Evolutionary conservation across 2,797 vertebrate species (phyloP), one percentile per base, ranked within the genome.

Genomic region (Rachycentron canadum): DNA sequence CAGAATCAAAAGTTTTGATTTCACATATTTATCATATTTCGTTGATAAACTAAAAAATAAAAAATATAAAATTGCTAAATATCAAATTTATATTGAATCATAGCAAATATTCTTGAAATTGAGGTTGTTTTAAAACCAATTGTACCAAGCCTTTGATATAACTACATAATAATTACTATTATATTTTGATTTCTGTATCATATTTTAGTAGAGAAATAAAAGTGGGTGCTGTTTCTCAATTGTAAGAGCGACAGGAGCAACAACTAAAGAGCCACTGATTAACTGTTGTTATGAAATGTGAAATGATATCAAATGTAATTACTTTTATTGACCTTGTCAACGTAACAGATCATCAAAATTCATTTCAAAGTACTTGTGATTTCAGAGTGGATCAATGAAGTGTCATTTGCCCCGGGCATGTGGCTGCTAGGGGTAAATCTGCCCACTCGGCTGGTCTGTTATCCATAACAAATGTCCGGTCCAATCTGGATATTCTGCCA

Each of bases 381-480:
- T 69, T 56, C 30, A 41, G 32, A 61, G 64, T 36, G 40, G 41
- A 58, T 28, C 21, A 60, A 19, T 60, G 30, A 58, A 62, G 62
- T 65, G 41, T 26, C 62, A 36, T 60, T 66, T 73, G 52, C 23
- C 57, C 60, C 53, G 58, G 77, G 32, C 78, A 82, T 76, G 82
- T 79, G 83, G 77, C 83, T 69, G 11, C 71, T 53, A 25, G 65
- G 69, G 73, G 55, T 75, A 82, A 86, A 84, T 87, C 81, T 82
- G 62, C 76, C 69, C 76, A 78, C 73, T 85, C 63, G 30, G 78
- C 84, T 76, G 64, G 21, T 88, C 70, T 79, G 71, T 83, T 82
- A 88, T 88, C 84, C 82, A 81, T 69, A 82, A 79, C 79, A 83
- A 88, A 90, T 84, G 75, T 75, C 78, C 72, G 49, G 65, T 69